phyloP scores from a whole-genome alignment of 1,140 invertebrate genomes.

The Oncopodura yosiiana region DNA sequence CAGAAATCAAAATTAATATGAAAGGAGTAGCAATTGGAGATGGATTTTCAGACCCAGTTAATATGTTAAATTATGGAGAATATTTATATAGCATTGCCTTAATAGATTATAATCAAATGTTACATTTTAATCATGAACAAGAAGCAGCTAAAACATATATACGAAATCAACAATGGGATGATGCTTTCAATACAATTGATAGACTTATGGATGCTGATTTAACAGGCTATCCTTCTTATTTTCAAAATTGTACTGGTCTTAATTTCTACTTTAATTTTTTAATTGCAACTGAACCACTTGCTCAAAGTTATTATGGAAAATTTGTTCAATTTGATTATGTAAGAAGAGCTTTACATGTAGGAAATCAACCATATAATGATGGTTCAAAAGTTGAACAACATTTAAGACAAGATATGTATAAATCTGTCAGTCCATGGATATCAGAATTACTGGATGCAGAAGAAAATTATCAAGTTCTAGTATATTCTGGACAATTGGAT shows the following conservation, averaged over 20 bases:
- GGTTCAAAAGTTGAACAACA: conserved; percentile 41
- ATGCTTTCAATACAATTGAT: conserved; percentile 48
- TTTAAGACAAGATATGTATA: conserved; percentile 68
- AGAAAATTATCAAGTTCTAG: conserved; percentile 52
- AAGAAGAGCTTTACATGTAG: conserved; percentile 68
- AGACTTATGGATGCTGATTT: conserved; percentile 59
- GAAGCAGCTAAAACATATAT: conserved; percentile 50
- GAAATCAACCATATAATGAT: conserved; percentile 58
- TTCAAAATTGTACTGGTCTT: conserved; percentile 68
- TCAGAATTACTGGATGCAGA: conserved; percentile 49
- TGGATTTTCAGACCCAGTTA: conserved; percentile 67
- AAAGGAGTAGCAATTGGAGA: conserved; percentile 62
- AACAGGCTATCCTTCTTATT: conserved; percentile 51
- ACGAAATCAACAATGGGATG: conserved; percentile 35
- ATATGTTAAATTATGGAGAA: conserved; percentile 66
- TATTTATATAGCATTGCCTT: conserved; percentile 73
- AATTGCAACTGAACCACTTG: conserved; percentile 45
- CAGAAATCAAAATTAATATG: conserved; percentile 37
- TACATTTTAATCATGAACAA: conserved; percentile 52
- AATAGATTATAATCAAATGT: conserved; percentile 54
- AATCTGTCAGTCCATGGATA: conserved; percentile 66
- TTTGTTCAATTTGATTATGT: conserved; percentile 42
- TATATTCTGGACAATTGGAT: conserved; percentile 36
- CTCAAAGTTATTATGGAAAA: conserved; percentile 40
- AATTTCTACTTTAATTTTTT: conserved; percentile 72